Base-by-base conservation (phyloP, 2,113 vertebrate species). In the Hemichromis elongatus region DNA sequence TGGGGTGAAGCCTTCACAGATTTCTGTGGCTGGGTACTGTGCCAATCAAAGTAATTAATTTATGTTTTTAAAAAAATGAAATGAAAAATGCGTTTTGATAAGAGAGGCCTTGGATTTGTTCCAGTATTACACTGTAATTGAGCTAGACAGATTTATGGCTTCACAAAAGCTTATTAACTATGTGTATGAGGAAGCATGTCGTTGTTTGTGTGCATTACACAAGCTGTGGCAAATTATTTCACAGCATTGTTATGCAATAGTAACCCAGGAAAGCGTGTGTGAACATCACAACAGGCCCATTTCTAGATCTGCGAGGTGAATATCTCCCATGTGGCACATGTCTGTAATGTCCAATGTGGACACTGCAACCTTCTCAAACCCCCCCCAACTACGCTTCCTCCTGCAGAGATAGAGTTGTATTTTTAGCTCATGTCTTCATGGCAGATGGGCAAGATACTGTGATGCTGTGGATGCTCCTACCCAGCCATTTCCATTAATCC, bases 401-500 rank as follows among this genome's bases (percentile, higher is more conserved):
- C 88, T 91, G 80, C 87, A 53, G 86, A 83, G 81, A 81, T 63
- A n/a, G 50, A 3, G 80, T 1, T 80, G 86, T 96, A 96, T 96
- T 95, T 96, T 95, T 96, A 97, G 96, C 81, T 30, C 66, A 55
- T 93, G 94, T 93, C 93, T 93, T 95, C 92, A 95, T 92, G 92
- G 92, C 91, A 95, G 89, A 91, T 92, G 92, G 90, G 83, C 82
- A 77, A 88, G 87, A 88, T 86, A 79, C 80, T 82, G 78, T 53
- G 85, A 93, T 95, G 93, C 89, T 93, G 80, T 87, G 90, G 92
- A 92, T 90, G 90, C 86, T 95, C 80, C 37, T 86, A 83, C 80
- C 47, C 50, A 82, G 79, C 26, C 54, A 37, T 88, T 90, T 87
- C 85, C 47, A 77, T 63, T 91, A 92, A 93, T 94, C 89, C 89